Conservation (phyloP, 2,888 invertebrate genomes). For the Mesochorus sp. region DNA sequence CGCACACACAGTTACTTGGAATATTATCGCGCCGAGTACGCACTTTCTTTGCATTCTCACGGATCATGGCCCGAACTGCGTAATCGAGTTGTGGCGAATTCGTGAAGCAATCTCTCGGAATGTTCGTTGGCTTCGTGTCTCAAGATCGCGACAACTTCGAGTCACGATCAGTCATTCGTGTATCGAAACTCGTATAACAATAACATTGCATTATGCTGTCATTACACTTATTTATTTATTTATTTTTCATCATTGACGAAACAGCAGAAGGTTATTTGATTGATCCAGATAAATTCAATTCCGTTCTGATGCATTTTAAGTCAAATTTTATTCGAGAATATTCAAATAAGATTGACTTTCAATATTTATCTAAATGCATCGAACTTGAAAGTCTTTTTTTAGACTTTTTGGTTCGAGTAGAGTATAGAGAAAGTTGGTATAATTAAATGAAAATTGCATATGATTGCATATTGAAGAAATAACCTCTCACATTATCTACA, state of each 20-base stretch:
- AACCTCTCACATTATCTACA: too few relatives aligned
- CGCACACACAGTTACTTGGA: not conserved
- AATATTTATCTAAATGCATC: too few relatives aligned
- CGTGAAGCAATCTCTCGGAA: conserved; percentile 47
- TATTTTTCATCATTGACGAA: not conserved
- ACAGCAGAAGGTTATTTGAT: too few relatives aligned
- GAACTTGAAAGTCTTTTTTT: too few relatives aligned
- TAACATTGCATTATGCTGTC: not conserved
- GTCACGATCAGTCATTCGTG: conserved; percentile 6
- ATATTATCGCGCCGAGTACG: conserved; percentile 49
- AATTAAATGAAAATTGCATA: too few relatives aligned
- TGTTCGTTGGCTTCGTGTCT: not conserved
- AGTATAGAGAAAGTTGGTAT: too few relatives aligned
- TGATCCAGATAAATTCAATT: too few relatives aligned
- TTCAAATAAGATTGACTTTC: too few relatives aligned
- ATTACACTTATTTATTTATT: not conserved
- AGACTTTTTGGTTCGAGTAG: too few relatives aligned
- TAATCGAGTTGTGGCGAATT: conserved; percentile 53
- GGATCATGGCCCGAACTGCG: conserved; percentile 43
- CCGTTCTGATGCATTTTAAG: too few relatives aligned
- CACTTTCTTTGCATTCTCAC: conserved; percentile 55
- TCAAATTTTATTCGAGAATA: too few relatives aligned
- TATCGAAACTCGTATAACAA: conserved; percentile 22
- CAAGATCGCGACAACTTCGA: conserved; percentile 5
- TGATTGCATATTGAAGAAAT: too few relatives aligned